A percentile compares a stretch with the other conserved stretches of the same genome.
These are phyloP conservation scores for Scaptomyza reducta DNA, from an alignment of 2,888 invertebrate genomes.

Conservation along the genomic window DNA sequence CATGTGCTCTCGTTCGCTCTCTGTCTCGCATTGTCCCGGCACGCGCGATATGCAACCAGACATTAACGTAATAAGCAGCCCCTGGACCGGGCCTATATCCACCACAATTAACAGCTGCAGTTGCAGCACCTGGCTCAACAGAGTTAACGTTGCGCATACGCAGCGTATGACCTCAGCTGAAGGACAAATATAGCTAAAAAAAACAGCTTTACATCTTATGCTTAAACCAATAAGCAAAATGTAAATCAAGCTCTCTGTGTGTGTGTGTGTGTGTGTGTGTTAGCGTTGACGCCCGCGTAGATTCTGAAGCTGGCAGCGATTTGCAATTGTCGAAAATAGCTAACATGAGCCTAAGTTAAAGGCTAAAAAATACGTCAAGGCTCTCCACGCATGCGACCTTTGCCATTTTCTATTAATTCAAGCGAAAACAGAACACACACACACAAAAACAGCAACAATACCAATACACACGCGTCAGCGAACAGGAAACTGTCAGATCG, in stretches of 20 bases:
- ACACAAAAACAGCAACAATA: neutral
- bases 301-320: slow-evolving; percentile 9
- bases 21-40: slow-evolving; percentile 47
- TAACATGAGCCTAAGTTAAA: slow-evolving; percentile 23
- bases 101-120: slow-evolving; percentile 56
- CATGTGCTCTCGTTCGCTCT: slow-evolving; percentile 12
- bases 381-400: slow-evolving; percentile 55
- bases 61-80: slow-evolving; percentile 75
- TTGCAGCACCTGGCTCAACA: slow-evolving; percentile 16
- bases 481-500: slow-evolving; percentile 14
- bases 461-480: slow-evolving; percentile 13
- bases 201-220: slow-evolving; percentile 1
- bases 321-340: slow-evolving; percentile 38
- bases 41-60: slow-evolving; percentile 59
- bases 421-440: slow-evolving; percentile 18
- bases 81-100: slow-evolving; percentile 9
- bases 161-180: slow-evolving; percentile 49
- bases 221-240: neutral
- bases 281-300: neutral
- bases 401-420: slow-evolving; percentile 52
- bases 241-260: neutral
- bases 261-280: neutral
- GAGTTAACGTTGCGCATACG: slow-evolving; percentile 32
- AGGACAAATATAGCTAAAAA: slow-evolving; percentile 21
- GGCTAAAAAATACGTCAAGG: slow-evolving; percentile 61